Percentiles rank a stretch among this genome's conserved stretches.
Conservation (phyloP, 23 tunicate genomes). For the Corella eumyota region DNA sequence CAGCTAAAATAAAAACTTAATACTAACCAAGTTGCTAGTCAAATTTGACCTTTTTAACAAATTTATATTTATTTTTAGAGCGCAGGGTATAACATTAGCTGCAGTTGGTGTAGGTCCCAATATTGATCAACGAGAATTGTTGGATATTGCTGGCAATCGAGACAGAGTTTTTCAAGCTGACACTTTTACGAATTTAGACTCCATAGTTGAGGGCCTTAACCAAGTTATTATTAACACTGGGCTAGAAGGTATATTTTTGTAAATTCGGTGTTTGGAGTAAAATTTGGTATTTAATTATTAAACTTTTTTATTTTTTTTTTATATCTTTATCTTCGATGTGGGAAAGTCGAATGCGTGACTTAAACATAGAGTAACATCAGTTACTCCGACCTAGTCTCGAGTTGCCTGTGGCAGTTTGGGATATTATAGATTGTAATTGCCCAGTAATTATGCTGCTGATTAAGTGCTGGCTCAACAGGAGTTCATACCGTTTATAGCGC, state of each 20-base stretch:
- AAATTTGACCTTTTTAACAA: no score
- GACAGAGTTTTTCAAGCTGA: background rate
- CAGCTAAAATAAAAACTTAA: no score
- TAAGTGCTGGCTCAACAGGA: no score
- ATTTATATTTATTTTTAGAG: no score
- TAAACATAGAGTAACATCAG: no score
- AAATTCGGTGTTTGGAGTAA: background rate
- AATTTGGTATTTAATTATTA: background rate
- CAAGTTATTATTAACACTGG: conserved; percentile 12
- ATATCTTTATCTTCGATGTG: background rate
- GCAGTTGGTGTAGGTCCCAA: conserved; percentile 25
- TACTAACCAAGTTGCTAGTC: no score
- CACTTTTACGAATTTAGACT: conserved; percentile 4
- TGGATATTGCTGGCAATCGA: conserved; percentile 10
- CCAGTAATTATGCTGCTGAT: no score
- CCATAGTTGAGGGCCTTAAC: conserved; percentile 10
- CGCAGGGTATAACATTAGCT: conserved; percentile 7
- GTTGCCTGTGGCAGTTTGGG: no score
- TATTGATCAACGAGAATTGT: background rate
- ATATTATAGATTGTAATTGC: no score
- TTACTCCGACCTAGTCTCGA: no score
- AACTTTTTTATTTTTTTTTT: background rate
- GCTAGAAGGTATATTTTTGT: conserved; percentile 22
- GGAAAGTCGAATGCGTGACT: no score
- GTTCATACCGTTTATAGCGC: no score